Base-by-base conservation (phyloP, 2,888 invertebrate species). In the Plebejus melissa region DNA sequence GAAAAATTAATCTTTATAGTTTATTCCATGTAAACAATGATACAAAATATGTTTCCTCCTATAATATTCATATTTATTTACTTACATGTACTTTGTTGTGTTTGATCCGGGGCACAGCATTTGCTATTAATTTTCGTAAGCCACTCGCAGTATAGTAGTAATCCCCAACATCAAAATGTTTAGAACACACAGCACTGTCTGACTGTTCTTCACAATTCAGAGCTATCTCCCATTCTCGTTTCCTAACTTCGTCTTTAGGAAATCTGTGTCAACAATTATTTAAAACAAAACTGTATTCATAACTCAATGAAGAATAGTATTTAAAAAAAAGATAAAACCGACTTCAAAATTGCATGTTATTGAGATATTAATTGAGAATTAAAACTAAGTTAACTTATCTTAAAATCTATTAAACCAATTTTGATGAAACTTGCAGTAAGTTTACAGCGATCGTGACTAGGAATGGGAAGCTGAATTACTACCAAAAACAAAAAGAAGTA, bases 101-200 rank as follows among this genome's bases (percentile, higher is more conserved):
- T 9, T 91, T 91, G 70, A 89, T 85, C 75, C 82, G 79, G 3
- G 91, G 91, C 2, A 90, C 82, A 58, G 91, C 89, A 58, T 87
- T 83, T 1, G 82, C 69, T 0, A 85, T 85, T n/a, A 91, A 77
- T 46, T 87, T 83, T 16, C 91, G 80, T 22, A 91, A 79, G 0
- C 91, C 90, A 79, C 87, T 87, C 76, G 87, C 88, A 0, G 91
- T 92, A 58, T 90, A 78, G 76, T 90, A 91, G 77, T 91, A 91
- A 77, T 91, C 86, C 74, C 81, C 83, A 0, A 84, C 76, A 6
- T 83, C 84, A 79, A 91, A 91, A 79, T 91, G 91, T 77, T 90
- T 88, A 0, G 91, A 92, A 78, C 91, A 92, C 11, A 91, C 88
- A 0, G 87, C 83, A 82, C 91, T 91, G 0, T 77, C 74, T 91